Base-by-base conservation (phyloP, 2,888 invertebrate genomes). In the Heterodera filipjevi region DNA sequence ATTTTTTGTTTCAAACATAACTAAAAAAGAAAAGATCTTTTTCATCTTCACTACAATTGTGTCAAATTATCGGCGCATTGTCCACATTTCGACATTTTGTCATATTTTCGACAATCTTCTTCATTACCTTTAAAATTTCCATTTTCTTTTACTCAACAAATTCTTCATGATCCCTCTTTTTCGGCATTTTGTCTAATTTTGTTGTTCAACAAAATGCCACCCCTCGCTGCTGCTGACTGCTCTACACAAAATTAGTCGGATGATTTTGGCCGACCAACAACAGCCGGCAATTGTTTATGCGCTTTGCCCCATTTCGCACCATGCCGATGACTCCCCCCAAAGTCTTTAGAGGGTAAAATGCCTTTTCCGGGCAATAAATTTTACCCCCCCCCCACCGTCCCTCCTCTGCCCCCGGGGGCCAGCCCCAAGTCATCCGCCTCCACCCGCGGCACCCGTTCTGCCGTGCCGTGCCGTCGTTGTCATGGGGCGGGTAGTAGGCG, bases 301-400 rank as follows among this genome's bases (percentile, higher is more conserved):
- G 30, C 49, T 71, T 33, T 71, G 19, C 35, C 14, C 35, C 33
- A 19, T 33, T 30, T 71, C 49, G 14, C 19, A 3, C 30, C 16
- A 14, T 16, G 39, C 12, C 30, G 46, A 49, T 33, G 30, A 16
- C 49, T 71, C 71, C 49, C 49, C 35, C 71, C 49, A 49, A 71
- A 71, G 49, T 32, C 49, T 71, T 49, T 71, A 32, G 49, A 27
- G 46, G 35, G 14, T 22, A 16, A 73, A 73, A 64, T 73, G 49
- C 49, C 39, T 33, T 73, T 73, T 73, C 73, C 73, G 49, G 49
- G 44, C 73, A 73, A 73, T 73, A 73, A 73, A 73, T 73, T 73
- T 73, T 35, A 35, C 27, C 64, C 64, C 5, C 46, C 59, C 19
- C 22, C 22, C 33, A 30, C 59, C 35, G 1, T 46, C 3, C 27